phyloP scores from a whole-genome alignment of 2,113 vertebrate genomes.

The Empidonax alnorum region DNA sequence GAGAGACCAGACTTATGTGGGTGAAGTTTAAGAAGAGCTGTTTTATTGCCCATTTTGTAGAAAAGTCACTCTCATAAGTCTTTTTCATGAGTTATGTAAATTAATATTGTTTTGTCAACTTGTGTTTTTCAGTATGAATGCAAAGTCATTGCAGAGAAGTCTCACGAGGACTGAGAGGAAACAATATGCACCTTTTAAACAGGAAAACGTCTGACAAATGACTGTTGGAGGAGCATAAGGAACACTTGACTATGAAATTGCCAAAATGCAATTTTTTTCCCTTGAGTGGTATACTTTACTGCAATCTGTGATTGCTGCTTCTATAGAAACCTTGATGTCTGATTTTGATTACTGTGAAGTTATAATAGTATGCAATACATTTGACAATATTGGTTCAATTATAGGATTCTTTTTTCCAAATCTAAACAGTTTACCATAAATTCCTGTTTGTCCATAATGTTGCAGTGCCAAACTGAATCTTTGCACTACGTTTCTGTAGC shows the following conservation, averaged over 20 bases:
- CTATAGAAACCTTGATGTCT: conserved; percentile 71
- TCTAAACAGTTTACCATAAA: conserved; percentile 61
- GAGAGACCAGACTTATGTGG: neutral
- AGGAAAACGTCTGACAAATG: conserved; percentile 48
- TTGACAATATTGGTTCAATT: conserved; percentile 66
- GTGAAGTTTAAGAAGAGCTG: neutral
- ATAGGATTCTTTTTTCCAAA: conserved; percentile 64
- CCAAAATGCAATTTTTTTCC: conserved; percentile 73
- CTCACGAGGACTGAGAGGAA: conserved; percentile 87
- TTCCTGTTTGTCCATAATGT: conserved; percentile 62
- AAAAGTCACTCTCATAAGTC: neutral
- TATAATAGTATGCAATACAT: conserved; percentile 66
- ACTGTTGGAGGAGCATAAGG: conserved; percentile 60
- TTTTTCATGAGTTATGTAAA: neutral
- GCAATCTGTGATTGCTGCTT: conserved; percentile 87
- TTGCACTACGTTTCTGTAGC: conserved; percentile 54
- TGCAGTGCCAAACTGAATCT: conserved; percentile 81
- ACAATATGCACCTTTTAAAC: conserved; percentile 55
- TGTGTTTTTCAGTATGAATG: conserved; percentile 88
- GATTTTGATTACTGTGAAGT: conserved; percentile 77
- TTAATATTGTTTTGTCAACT: neutral
- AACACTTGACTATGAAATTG: conserved; percentile 74
- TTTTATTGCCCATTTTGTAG: neutral
- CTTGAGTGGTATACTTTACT: conserved; percentile 68
- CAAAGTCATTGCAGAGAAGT: conserved; percentile 89